These are phyloP conservation scores for Stenolophus ochropezus DNA, from an alignment of 2,888 invertebrate species.

Conservation along the genomic window DNA sequence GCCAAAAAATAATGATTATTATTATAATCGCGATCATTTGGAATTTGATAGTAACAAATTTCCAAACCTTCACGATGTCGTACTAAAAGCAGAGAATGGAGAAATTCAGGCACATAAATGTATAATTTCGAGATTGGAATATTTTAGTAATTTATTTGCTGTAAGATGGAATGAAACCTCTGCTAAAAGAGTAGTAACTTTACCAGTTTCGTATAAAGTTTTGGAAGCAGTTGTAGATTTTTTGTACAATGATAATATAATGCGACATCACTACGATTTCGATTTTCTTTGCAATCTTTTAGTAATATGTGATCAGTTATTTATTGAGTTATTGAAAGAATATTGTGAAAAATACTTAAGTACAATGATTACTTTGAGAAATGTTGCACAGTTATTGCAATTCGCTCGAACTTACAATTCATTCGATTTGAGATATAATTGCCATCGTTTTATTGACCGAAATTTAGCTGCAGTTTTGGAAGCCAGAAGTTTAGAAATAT, in stretches of 20 bases:
- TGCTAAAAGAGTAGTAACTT: slow-evolving; percentile 72
- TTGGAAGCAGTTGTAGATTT: slow-evolving; percentile 83
- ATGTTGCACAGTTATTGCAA: slow-evolving; percentile 85
- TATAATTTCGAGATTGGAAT: slow-evolving; percentile 88
- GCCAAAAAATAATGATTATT: slow-evolving; percentile 61
- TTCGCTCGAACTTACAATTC: slow-evolving; percentile 87
- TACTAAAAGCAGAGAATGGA: slow-evolving; percentile 69
- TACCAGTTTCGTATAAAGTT: slow-evolving; percentile 79
- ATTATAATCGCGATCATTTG: slow-evolving; percentile 49
- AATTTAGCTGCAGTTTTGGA: slow-evolving; percentile 85
- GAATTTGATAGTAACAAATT: slow-evolving; percentile 63
- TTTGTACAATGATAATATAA: slow-evolving; percentile 82
- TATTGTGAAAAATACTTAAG: slow-evolving; percentile 82
- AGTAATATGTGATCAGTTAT: slow-evolving; percentile 87
- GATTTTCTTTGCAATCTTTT: slow-evolving; percentile 84
- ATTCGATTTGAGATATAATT: slow-evolving; percentile 80
- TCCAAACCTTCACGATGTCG: slow-evolving; percentile 70
- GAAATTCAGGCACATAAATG: slow-evolving; percentile 85
- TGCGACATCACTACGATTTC: slow-evolving; percentile 78
- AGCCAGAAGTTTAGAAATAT: slow-evolving; percentile 78
- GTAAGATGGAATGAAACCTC: slow-evolving; percentile 84
- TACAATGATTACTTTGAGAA: slow-evolving; percentile 82
- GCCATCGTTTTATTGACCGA: slow-evolving; percentile 85
- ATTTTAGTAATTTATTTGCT: slow-evolving; percentile 89
- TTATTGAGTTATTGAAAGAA: slow-evolving; percentile 82